Base-by-base conservation (phyloP, 2,113 vertebrate species). In the Lophotis ruficrista region DNA sequence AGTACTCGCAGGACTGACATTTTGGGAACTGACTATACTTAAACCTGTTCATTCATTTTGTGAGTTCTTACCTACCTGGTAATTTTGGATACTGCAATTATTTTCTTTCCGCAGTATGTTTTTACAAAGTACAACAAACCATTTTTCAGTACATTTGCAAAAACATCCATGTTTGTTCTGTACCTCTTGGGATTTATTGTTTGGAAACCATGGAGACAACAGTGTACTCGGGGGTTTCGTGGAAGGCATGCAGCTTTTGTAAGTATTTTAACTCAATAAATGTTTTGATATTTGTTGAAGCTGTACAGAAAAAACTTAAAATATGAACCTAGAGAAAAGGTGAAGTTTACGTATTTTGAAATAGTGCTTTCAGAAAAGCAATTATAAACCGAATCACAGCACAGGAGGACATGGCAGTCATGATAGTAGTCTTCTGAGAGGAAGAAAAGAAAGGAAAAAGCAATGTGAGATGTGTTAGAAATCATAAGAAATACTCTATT, bases 111-210 rank as follows among this genome's bases (percentile, higher is more conserved):
- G 83, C 97, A 99, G 99, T 99, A 99, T 96, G 99, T 99, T 97
- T 99, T 99, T 53, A 98, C 99, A 84, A 99, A 98, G 64, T 99
- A 99, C 98, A 99, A 99, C 96, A 99, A 99, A 94, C 99, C 99
- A 19, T 99, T 99, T 97, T 99, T 99, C 97, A 99, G 99, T 98
- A 99, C 99, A 1, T 99, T 99, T 98, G 98, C 99, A 94, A 99
- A 99, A 98, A 99, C 99, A 15, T 99, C 99, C 81, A 99, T 99
- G 99, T 99, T 99, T 95, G 98, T 99, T 65, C 97, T 99, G 6
- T 99, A 99, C 90, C 96, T 99, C 96, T 97, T 99, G 98, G 99
- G 99, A 57, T 99, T 99, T 97, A 97, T 99, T 97, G 97, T 99
- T 96, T 99, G 99, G 99, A 98, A 99, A 96, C 99, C 99, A 1